Evolutionary conservation across 2,888 invertebrate species (phyloP), one percentile per base, ranked within the genome.

Genomic region (Eustalomyia histrio): DNA sequence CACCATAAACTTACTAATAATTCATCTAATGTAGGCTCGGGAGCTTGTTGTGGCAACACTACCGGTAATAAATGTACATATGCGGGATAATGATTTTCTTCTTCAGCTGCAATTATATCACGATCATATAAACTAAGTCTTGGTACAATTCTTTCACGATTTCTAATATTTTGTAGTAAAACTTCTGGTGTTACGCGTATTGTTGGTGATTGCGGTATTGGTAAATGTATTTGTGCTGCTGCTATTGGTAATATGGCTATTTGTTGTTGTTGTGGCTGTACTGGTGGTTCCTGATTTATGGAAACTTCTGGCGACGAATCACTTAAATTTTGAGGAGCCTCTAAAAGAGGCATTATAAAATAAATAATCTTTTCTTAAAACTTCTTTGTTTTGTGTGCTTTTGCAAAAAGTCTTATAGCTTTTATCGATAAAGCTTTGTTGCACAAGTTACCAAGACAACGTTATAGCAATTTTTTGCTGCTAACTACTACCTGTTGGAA

Each of bases 1-100:
- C 12, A 47, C 14, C 10, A 24, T n/a, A n/a, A n/a, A 83, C 91
- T 89, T 87, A 93, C 93, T 90, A 93, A 85, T 4, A 93, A 86
- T 86, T 93, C 93, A 81, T 93, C 92, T 33, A 93, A 88, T 0
- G 93, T 93, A 35, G 93, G 90, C 83, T 93, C 93, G 0, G 93
- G 92, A 83, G 92, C 91, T 74, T 89, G 89, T 14, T 87, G 85
- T 5, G 89, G 89, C 80, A 89, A 69, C 7, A 92, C 91, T 69
- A 93, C 92, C 1, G 93, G 92, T 72, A 92, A 88, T 84, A 93
- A 91, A 39, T 88, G 88, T 33, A 87, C 88, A 35, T 92, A 92
- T 0, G 92, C 92, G 18, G 86, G 85, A 79, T 86, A 88, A 58
- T 87, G 85, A 47, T 88, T 87, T 5, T 86, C 87, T 75, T 90